phyloP scores from a whole-genome alignment of 2,113 vertebrate species.

The Spermophilus dauricus region DNA sequence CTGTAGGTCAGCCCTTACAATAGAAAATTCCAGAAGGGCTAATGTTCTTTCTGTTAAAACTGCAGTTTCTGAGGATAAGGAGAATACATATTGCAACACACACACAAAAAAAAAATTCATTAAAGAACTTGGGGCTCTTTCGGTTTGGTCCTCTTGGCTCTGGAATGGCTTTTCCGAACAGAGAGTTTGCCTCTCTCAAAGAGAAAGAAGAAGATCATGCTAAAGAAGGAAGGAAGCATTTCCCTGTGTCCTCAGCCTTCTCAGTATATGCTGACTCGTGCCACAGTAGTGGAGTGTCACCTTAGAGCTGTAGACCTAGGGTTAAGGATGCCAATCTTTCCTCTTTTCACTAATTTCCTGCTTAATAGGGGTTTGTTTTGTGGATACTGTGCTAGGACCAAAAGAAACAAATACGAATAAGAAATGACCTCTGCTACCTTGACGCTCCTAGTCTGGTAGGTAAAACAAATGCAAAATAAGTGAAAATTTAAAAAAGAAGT shows the following conservation, averaged over 20 bases:
- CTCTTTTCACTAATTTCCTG: background rate
- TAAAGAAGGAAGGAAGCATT: background rate
- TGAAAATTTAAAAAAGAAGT: background rate
- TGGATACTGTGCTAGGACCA: background rate
- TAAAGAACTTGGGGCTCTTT: background rate
- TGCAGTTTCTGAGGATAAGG: conserved; percentile 39
- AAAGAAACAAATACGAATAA: background rate
- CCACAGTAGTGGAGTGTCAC: background rate
- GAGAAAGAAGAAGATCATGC: background rate
- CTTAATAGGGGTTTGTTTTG: background rate
- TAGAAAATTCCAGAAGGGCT: conserved; percentile 53
- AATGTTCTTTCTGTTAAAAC: background rate
- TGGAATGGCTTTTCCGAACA: conserved; percentile 30
- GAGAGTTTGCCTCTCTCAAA: conserved; percentile 16
- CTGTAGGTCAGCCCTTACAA: background rate
- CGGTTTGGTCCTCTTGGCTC: conserved; percentile 28
- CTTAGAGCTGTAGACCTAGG: background rate
- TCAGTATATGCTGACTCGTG: background rate
- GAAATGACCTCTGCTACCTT: background rate
- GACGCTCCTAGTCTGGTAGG: background rate
- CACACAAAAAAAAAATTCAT: background rate
- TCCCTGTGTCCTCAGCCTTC: background rate
- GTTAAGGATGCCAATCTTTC: background rate
- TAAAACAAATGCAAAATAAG: background rate
- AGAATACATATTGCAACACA: background rate